phyloP scores from a whole-genome alignment of 2,797 vertebrate species.

The Pyrocephalus nanus region DNA sequence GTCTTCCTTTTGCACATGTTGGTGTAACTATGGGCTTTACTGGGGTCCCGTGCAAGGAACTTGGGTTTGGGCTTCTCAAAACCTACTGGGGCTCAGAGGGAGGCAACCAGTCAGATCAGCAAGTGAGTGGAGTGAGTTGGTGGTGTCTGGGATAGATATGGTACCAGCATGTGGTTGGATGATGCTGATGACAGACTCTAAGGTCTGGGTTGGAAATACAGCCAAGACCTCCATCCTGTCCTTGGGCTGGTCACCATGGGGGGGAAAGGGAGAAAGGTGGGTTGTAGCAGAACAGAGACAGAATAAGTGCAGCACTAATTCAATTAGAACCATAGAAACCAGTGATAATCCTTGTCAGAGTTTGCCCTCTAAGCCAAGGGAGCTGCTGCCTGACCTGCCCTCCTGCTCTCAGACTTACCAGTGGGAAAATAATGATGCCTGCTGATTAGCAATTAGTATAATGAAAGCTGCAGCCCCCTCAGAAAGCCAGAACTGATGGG shows the following conservation, averaged over 20 bases:
- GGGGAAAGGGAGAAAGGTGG: background rate
- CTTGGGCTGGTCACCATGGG: background rate
- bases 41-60: accelerated
- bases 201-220: background rate
- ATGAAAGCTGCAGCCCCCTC: background rate
- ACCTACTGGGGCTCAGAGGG: background rate
- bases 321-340: background rate
- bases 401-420: background rate
- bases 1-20: background rate
- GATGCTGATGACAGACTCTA: background rate
- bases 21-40: accelerated
- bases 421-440: background rate
- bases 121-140: background rate
- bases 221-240: background rate
- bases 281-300: background rate
- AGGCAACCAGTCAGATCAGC: background rate
- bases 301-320: conserved; percentile 10
- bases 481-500: background rate
- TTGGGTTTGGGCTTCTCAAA: background rate
- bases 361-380: background rate
- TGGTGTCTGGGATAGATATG: accelerated
- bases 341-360: background rate
- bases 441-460: background rate
- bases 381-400: conserved; percentile 22
- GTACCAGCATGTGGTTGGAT: accelerated